Evolutionary conservation across 2,888 invertebrate genomes (phyloP), one percentile per base, ranked within the genome.

Genomic region (Drosophila stalkeri): DNA sequence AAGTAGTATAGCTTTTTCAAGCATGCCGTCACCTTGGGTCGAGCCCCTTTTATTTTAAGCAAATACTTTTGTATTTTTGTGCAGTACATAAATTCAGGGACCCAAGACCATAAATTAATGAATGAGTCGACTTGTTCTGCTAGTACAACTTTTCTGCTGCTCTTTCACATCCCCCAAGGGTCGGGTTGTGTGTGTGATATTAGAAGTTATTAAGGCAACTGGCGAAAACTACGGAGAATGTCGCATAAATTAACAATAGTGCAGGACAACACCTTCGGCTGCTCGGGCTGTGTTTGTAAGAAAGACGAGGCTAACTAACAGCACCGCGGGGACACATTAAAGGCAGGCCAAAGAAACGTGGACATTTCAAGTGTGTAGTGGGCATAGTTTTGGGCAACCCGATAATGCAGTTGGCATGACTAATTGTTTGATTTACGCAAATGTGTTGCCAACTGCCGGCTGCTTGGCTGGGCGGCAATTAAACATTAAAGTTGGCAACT

Each of bases 401-500:
- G 43, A 18, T 82, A 65, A 65, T 74, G 65, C 71, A 63, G 70
- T 57, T 64, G 73, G 70, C 90, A 77, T 91, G 84, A 89, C 89
- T 91, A 89, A 89, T 89, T 89, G 81, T 83, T 88, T 91, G 91
- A 89, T 91, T 89, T 91, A 89, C 91, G 79, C 80, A 80, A 86
- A 82, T 81, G 69, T 64, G 23, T n/a, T 59, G 72, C 18, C 44
- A 31, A 31, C 61, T 59, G 27, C 27, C 41, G 68, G 33, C 67
- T 39, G n/a, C 57, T 39, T 23, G 55, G n/a, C 51, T 31, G 44
- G 39, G 20, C 52, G 44, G 44, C 70, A 77, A 77, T 69, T 72
- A 75, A 63, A 63, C 41, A 37, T 65, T 63, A 72, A 80, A 76
- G 59, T 47, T 51, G 27, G 59, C 18, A 64, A 63, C 72, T 72